Percentiles rank a stretch among this genome's conserved stretches.
Evolutionary conservation across 2,888 invertebrate genomes (phyloP).

Genomic region (Pegoplata infirma): DNA sequence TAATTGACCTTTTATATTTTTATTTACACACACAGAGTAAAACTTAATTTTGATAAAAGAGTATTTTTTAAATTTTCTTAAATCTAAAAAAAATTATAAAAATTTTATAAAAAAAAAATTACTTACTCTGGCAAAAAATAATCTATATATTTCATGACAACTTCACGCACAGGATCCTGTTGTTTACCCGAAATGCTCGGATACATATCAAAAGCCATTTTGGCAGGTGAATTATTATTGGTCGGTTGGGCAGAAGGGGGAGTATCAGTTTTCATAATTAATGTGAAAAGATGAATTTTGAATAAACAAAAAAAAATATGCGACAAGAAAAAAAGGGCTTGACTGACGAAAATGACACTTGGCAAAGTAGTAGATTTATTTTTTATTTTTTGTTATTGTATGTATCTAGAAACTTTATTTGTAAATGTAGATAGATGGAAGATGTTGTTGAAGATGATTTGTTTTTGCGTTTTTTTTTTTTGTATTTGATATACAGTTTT

Average conservation of each 20-base stretch:
- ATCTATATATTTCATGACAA: constrained; percentile 85
- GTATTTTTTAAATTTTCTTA: too few relatives aligned
- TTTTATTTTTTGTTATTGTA: background rate
- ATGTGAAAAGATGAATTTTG: constrained; percentile 46
- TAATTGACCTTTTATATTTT: too few relatives aligned
- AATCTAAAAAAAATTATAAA: background rate
- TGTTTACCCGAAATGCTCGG: constrained; percentile 79
- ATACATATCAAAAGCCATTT: constrained; percentile 81
- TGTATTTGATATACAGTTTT: background rate
- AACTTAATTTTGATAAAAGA: too few relatives aligned
- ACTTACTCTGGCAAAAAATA: constrained; percentile 86
- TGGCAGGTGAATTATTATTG: constrained; percentile 79
- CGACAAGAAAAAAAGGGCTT: background rate
- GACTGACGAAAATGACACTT: background rate
- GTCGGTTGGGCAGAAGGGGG: constrained; percentile 62
- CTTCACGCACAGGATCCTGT: constrained; percentile 84
- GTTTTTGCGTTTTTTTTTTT: constrained; percentile 7
- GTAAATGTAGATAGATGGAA: background rate
- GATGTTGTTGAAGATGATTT: background rate
- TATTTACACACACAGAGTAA: too few relatives aligned
- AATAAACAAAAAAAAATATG: constrained; percentile 24
- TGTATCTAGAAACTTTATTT: background rate
- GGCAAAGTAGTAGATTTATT: background rate
- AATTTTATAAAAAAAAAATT: constrained; percentile 20
- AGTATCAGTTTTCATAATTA: constrained; percentile 74